A percentile compares a stretch with the other conserved stretches of the same genome.
These are phyloP conservation scores for Spatulosminthurus flaviceps DNA, from an alignment of 2,888 invertebrate species.

Conservation along the genomic window DNA sequence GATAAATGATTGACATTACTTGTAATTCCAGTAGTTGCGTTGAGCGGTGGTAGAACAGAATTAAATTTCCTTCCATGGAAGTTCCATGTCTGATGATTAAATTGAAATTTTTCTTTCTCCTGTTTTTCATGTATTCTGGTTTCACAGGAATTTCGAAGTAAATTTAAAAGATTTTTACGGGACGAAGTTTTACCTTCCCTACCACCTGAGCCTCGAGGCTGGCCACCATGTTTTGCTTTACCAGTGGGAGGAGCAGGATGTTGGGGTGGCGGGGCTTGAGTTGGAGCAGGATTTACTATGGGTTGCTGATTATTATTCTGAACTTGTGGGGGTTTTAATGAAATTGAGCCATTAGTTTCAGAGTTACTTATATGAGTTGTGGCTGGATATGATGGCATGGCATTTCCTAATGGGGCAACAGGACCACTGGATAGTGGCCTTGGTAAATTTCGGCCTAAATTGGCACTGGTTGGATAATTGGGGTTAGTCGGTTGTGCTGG, in stretches of 20 bases:
- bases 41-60: constrained; percentile 56
- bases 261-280: neutral
- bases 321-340: constrained; percentile 21
- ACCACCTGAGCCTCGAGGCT: constrained; percentile 21
- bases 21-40: constrained; percentile 38
- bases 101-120: constrained; percentile 63
- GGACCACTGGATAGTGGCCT: neutral
- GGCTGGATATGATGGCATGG: neutral
- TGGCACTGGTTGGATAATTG: neutral
- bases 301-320: constrained; percentile 30
- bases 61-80: constrained; percentile 63
- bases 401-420: constrained; percentile 6
- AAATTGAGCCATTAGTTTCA: constrained; percentile 26
- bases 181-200: constrained; percentile 47
- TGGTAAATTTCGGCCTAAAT: constrained; percentile 3
- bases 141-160: constrained; percentile 60
- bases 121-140: constrained; percentile 61
- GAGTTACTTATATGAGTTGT: constrained; percentile 8
- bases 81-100: constrained; percentile 64
- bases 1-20: constrained; percentile 6
- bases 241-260: constrained; percentile 3
- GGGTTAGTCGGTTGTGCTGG: constrained; percentile 18
- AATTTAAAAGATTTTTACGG: constrained; percentile 59
- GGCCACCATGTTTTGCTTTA: constrained; percentile 37
- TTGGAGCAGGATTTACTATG: neutral